Evolutionary conservation across 2,888 invertebrate genomes (phyloP).

Genomic region (Imbricaverruca yamaguchii): DNA sequence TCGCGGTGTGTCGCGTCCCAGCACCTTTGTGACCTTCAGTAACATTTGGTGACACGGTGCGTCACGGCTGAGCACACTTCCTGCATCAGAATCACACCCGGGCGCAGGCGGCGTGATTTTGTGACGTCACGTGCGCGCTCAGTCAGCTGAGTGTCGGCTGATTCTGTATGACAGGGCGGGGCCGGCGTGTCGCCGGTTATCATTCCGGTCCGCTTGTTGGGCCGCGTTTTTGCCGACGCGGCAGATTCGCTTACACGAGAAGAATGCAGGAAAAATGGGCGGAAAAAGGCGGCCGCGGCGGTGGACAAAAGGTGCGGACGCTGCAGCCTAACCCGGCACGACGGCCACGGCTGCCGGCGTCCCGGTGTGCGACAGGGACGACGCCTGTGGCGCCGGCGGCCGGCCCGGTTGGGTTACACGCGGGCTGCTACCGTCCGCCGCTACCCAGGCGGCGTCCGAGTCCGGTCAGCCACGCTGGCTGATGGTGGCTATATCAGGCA

Average conservation of each 20-base stretch:
- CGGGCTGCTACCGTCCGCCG: background rate
- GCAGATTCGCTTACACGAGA: slow-evolving; percentile 10
- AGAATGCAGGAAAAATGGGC: slow-evolving; percentile 14
- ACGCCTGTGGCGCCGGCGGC: background rate
- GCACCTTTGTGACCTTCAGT: no score
- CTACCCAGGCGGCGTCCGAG: no score
- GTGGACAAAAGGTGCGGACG: slow-evolving; percentile 6
- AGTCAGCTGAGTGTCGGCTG: background rate
- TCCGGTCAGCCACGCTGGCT: no score
- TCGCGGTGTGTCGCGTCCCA: no score
- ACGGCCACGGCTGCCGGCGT: background rate
- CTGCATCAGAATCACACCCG: no score
- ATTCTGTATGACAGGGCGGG: slow-evolving; percentile 6
- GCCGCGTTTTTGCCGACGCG: background rate
- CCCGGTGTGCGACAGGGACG: background rate
- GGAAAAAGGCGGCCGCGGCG: background rate
- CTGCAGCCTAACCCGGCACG: background rate
- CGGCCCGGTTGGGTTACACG: background rate
- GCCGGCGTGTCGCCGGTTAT: slow-evolving; percentile 5
- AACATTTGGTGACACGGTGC: no score
- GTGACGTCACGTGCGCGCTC: background rate
- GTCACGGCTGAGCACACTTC: no score
- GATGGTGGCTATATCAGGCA: no score
- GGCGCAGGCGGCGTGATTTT: background rate
- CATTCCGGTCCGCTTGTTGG: slow-evolving; percentile 1